Evolutionary conservation across 2,888 invertebrate genomes (phyloP).

Genomic region (Vesta saturnalis): DNA sequence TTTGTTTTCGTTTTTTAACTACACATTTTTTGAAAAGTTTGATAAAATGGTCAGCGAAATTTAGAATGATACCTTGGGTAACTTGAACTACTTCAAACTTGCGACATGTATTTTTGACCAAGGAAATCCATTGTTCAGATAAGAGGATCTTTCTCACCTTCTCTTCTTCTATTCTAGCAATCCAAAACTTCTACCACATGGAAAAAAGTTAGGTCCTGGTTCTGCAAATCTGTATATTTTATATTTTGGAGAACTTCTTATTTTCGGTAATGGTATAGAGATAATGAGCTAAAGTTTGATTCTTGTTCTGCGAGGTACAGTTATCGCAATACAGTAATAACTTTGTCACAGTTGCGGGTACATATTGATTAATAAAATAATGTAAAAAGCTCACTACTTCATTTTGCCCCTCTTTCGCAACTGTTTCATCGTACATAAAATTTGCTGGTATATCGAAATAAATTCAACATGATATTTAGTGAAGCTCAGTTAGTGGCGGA

Average conservation of each 20-base stretch:
- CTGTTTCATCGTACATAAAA: slow-evolving; percentile 30
- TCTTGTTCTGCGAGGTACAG: not conserved
- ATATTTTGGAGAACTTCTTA: not conserved
- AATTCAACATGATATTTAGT: no score
- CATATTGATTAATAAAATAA: not conserved
- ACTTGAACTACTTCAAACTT: slow-evolving; percentile 14
- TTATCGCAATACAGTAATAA: no score
- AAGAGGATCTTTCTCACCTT: not conserved
- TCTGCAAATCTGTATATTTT: slow-evolving; percentile 21
- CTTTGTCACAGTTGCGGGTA: not conserved
- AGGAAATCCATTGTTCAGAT: not conserved
- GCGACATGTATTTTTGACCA: slow-evolving; percentile 17
- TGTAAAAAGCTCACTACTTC: not conserved
- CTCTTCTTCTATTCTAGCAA: not conserved
- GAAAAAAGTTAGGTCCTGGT: slow-evolving; percentile 14
- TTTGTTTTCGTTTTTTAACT: not conserved
- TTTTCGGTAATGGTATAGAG: not conserved
- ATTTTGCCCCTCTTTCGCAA: not conserved
- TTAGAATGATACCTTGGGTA: no score
- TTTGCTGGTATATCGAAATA: no score
- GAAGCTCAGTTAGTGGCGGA: no score
- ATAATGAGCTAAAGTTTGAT: not conserved
- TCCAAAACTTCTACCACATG: not conserved
- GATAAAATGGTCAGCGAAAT: not conserved
- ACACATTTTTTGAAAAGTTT: not conserved